phyloP scores from a whole-genome alignment of 1,140 invertebrate species.

The Caenorhabditis inopinata region DNA sequence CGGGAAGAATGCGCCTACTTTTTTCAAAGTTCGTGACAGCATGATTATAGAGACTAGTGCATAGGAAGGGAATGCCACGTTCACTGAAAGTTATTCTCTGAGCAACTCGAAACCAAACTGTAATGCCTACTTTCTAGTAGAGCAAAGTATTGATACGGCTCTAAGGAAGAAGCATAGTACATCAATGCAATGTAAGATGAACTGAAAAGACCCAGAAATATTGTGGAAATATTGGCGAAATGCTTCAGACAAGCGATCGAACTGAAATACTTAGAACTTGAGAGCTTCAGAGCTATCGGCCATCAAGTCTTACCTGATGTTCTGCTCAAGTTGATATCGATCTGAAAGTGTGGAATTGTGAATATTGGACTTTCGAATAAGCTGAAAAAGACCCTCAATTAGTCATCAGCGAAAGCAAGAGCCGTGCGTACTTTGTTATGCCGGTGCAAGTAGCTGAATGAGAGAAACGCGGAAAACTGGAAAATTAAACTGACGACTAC shows the following conservation, averaged over 20 bases:
- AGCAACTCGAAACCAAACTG: not conserved
- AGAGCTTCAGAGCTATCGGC: no score
- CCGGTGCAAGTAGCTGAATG: not conserved
- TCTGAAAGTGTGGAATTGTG: not conserved
- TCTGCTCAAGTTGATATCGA: slow-evolving; percentile 10
- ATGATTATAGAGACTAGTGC: not conserved
- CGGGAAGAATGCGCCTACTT: no score
- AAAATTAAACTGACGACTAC: not conserved
- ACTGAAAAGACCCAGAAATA: not conserved
- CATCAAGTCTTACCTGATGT: no score
- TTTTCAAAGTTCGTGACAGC: not conserved
- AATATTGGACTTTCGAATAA: not conserved
- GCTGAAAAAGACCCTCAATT: not conserved
- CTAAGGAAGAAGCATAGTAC: not conserved
- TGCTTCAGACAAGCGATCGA: not conserved
- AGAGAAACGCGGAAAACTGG: not conserved
- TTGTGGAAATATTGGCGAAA: not conserved
- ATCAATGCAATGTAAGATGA: not conserved
- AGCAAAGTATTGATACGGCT: not conserved
- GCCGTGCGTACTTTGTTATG: slow-evolving; percentile 12
- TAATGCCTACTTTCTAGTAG: not conserved
- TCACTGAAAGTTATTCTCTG: slow-evolving; percentile 6
- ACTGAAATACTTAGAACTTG: not conserved
- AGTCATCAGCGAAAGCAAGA: not conserved
- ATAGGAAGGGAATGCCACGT: not conserved